Evolutionary conservation across 2,888 invertebrate species (phyloP).

Genomic region (Nyleta sp.): DNA sequence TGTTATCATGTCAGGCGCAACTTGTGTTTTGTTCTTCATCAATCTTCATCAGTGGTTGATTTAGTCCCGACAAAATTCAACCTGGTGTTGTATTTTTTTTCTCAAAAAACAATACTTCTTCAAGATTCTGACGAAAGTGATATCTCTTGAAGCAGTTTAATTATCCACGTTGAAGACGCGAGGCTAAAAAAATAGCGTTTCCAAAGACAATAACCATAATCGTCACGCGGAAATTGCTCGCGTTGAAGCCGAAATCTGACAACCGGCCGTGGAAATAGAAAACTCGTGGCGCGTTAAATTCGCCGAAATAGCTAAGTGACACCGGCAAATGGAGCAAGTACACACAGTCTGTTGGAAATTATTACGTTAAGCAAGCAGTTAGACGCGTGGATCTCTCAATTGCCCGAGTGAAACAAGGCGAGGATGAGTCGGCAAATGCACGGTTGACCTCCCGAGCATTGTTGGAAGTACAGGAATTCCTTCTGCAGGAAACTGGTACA

Average conservation of each 20-base stretch:
- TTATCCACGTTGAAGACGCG: no score
- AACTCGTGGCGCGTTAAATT: constrained; percentile 19
- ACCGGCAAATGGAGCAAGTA: constrained; percentile 16
- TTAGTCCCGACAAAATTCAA: no score
- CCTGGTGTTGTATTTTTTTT: no score
- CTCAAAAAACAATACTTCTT: no score
- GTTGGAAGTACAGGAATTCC: constrained; percentile 58
- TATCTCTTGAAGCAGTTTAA: no score
- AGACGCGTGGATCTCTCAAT: constrained; percentile 56
- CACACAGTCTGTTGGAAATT: constrained; percentile 45
- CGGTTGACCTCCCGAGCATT: constrained; percentile 55
- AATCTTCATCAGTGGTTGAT: no score
- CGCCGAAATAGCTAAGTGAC: constrained; percentile 33
- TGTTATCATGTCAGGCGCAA: no score
- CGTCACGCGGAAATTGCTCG: neutral
- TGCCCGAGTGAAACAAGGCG: constrained; percentile 42
- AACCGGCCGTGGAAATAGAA: constrained; percentile 18
- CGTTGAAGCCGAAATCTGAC: constrained; percentile 20
- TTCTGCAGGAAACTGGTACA: constrained; percentile 48
- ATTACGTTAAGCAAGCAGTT: constrained; percentile 56
- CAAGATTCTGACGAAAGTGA: no score
- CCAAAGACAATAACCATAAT: constrained; percentile 31
- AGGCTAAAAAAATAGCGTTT: no score
- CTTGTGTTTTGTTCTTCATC: no score
- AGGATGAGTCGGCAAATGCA: constrained; percentile 47